Conservation (phyloP, 2,888 invertebrate species). For the Lucinisca nassula region DNA sequence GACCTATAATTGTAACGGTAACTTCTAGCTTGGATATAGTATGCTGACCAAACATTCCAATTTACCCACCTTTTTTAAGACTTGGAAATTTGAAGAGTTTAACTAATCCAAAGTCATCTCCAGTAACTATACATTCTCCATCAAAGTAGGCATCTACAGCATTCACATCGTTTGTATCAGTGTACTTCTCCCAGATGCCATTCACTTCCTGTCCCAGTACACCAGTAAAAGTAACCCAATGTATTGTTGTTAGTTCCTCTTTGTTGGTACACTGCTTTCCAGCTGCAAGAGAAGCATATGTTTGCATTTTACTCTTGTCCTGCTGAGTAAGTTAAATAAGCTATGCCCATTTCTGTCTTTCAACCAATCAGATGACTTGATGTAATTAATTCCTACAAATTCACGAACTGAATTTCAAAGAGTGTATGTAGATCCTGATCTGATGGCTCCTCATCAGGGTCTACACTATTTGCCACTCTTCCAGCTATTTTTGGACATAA, state of each 20-base stretch:
- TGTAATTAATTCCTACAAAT: too few relatives aligned
- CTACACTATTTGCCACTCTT: too few relatives aligned
- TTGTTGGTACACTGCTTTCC: constrained; percentile 87
- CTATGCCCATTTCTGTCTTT: too few relatives aligned
- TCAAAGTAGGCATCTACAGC: constrained; percentile 86
- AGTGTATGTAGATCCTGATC: too few relatives aligned
- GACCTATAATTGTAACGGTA: too few relatives aligned
- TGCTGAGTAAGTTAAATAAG: too few relatives aligned
- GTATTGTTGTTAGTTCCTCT: constrained; percentile 85
- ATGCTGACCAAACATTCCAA: too few relatives aligned
- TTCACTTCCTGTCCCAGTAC: constrained; percentile 87
- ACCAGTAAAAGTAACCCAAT: constrained; percentile 87
- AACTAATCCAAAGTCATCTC: constrained; percentile 88
- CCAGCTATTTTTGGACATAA: too few relatives aligned
- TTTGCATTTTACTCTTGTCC: not conserved
- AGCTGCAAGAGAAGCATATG: constrained; percentile 69
- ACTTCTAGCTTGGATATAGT: too few relatives aligned
- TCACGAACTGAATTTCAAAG: too few relatives aligned
- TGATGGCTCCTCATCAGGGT: too few relatives aligned
- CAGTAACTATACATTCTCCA: constrained; percentile 85
- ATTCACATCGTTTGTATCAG: constrained; percentile 88
- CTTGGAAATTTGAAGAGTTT: constrained; percentile 88
- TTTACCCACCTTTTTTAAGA: constrained; percentile 86
- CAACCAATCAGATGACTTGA: too few relatives aligned
- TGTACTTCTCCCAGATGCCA: constrained; percentile 88